Conservation (phyloP, 2,888 invertebrate genomes). For the Athetis lepigone region DNA sequence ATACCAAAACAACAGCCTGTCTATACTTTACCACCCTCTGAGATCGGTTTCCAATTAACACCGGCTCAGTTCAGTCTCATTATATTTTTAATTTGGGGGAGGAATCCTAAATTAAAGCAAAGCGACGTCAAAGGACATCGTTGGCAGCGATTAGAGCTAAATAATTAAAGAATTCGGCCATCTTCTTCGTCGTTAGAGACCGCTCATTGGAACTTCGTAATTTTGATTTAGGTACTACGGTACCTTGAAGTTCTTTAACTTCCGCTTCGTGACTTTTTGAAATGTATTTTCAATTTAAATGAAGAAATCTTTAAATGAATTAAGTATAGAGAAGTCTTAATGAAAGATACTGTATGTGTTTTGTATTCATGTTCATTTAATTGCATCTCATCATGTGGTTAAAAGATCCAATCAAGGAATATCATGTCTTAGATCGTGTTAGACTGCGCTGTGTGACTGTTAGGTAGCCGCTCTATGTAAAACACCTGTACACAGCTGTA, state of each 20-base stretch:
- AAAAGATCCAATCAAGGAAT: no score
- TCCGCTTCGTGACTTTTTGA: conserved; percentile 64
- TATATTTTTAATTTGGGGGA: conserved; percentile 91
- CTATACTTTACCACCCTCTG: conserved; percentile 75
- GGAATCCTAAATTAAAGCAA: conserved; percentile 89
- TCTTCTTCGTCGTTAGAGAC: conserved; percentile 88
- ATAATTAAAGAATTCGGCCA: conserved; percentile 90
- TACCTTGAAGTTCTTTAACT: conserved; percentile 71
- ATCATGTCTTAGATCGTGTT: no score
- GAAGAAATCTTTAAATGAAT: conserved; percentile 27
- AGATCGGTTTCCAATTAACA: conserved; percentile 91
- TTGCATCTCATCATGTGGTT: no score
- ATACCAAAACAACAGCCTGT: conserved; percentile 62
- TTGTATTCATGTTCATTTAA: no score
- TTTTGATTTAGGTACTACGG: conserved; percentile 81
- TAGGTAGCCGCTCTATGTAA: no score
- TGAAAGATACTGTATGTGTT: no score
- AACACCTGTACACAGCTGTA: no score
- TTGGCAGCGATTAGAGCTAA: conserved; percentile 88
- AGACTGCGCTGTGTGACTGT: no score
- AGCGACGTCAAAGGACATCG: conserved; percentile 89
- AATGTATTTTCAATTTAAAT: conserved; percentile 62
- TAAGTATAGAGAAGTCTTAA: conserved; percentile 16
- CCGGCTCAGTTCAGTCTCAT: conserved; percentile 87
- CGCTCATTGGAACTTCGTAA: conserved; percentile 79